These are phyloP conservation scores for Caenorhabditis tropicalis DNA, from an alignment of 1,140 invertebrate species.

Conservation along the genomic window DNA sequence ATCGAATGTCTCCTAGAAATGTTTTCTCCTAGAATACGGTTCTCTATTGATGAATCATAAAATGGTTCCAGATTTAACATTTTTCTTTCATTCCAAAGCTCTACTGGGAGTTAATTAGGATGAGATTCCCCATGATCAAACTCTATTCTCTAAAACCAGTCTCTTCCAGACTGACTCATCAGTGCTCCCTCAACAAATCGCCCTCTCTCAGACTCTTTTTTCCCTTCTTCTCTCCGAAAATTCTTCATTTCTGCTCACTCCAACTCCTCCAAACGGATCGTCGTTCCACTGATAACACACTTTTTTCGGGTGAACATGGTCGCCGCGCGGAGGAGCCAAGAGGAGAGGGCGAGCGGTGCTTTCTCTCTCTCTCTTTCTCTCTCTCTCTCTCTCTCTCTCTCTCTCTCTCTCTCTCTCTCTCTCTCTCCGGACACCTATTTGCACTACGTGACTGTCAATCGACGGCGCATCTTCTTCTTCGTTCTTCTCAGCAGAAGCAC, in stretches of 20 bases:
- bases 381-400: too few relatives aligned
- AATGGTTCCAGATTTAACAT: too few relatives aligned
- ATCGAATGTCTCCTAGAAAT: too few relatives aligned
- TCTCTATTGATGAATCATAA: too few relatives aligned
- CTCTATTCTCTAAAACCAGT: background rate
- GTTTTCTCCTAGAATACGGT: too few relatives aligned
- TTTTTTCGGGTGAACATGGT: conserved; percentile 19
- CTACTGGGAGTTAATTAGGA: too few relatives aligned
- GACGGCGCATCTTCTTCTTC: conserved; percentile 32
- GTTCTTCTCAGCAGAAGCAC: conserved; percentile 26
- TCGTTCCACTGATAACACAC: conserved; percentile 8
- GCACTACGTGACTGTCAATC: conserved; percentile 42
- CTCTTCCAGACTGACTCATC: background rate
- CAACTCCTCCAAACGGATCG: background rate
- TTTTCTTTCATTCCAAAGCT: too few relatives aligned
- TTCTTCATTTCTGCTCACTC: background rate
- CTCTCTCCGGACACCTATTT: too few relatives aligned
- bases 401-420: too few relatives aligned
- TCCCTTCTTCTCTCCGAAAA: background rate
- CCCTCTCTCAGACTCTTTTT: background rate
- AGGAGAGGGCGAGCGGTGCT: background rate
- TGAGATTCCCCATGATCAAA: too few relatives aligned
- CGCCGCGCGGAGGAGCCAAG: background rate
- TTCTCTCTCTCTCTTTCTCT: too few relatives aligned
- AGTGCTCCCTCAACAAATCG: background rate